A percentile compares a stretch with the other conserved stretches of the same genome.
Evolutionary conservation across 2,113 vertebrate genomes (phyloP).

Genomic region (Canis aureus): DNA sequence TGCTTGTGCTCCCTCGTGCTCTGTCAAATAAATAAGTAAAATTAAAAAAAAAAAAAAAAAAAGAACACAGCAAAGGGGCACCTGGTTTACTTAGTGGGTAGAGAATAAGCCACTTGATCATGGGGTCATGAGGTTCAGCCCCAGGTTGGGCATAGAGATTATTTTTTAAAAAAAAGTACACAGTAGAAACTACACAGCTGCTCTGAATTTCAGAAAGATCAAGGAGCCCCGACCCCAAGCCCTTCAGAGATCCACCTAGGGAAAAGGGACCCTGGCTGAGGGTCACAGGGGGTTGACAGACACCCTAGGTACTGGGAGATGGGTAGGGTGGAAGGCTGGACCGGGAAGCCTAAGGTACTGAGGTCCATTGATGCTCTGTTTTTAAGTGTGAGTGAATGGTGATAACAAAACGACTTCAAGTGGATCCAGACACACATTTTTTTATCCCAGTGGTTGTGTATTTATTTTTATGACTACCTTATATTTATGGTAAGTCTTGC

Average conservation of each 20-base stretch:
- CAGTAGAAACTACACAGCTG: slow-evolving; percentile 6
- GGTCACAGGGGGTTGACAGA: background rate
- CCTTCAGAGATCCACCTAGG: background rate
- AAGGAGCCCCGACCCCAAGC: background rate
- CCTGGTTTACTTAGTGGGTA: background rate
- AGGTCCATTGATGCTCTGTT: background rate
- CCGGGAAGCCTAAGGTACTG: background rate
- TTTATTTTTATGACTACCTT: slow-evolving; percentile 46
- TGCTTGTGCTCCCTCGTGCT: too few relatives aligned
- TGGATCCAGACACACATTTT: background rate
- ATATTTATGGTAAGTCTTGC: slow-evolving; percentile 2
- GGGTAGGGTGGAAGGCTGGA: background rate
- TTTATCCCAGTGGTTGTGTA: background rate
- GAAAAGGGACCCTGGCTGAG: background rate
- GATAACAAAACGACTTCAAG: background rate
- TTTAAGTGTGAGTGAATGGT: background rate
- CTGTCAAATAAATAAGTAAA: too few relatives aligned
- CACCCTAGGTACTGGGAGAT: background rate
- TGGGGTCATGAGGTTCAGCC: too few relatives aligned
- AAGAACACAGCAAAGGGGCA: background rate
- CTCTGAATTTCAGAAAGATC: slow-evolving; percentile 13
- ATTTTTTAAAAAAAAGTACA: background rate
- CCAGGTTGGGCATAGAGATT: background rate
- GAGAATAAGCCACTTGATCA: too few relatives aligned
- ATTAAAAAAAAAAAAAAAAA: too few relatives aligned